Conservation (phyloP, 1,140 invertebrate genomes). For the Bactericera cockerelli region DNA sequence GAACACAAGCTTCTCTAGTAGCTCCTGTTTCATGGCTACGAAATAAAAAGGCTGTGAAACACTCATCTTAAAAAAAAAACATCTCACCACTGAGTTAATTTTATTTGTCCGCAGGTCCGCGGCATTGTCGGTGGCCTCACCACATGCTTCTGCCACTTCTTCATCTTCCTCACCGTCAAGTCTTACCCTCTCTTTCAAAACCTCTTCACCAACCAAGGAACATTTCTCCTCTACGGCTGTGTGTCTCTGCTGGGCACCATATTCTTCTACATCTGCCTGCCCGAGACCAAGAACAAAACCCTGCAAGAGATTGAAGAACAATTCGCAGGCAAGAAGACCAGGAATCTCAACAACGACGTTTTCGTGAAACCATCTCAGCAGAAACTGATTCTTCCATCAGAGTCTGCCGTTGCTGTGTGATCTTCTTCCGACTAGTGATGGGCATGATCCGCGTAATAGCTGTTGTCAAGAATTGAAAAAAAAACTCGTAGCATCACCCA, state of each 20-base stretch:
- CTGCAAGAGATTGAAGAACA: constrained; percentile 63
- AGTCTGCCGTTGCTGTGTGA: background rate
- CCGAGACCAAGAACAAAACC: constrained; percentile 63
- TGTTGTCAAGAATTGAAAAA: no score
- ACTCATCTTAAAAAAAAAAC: no score
- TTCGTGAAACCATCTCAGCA: background rate
- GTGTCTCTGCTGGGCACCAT: constrained; percentile 37
- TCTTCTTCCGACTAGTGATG: no score
- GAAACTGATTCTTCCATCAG: background rate
- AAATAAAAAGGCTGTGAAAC: no score
- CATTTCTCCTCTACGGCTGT: constrained; percentile 44
- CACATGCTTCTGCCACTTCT: constrained; percentile 43
- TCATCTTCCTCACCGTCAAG: constrained; percentile 49
- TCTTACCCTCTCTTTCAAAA: constrained; percentile 41
- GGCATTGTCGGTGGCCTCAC: constrained; percentile 48
- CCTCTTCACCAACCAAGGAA: constrained; percentile 37
- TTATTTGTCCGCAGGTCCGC: constrained; percentile 35
- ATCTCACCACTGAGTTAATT: background rate
- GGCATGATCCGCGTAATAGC: no score
- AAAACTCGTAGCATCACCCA: no score
- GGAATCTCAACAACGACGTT: constrained; percentile 23
- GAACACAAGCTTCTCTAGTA: no score
- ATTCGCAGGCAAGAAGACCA: constrained; percentile 39
- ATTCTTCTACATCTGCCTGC: constrained; percentile 45
- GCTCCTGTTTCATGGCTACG: no score